A percentile compares a stretch with the other conserved stretches of the same genome.
Conservation (phyloP, 2,888 invertebrate species). For the Acanthosoma haemorrhoidale region DNA sequence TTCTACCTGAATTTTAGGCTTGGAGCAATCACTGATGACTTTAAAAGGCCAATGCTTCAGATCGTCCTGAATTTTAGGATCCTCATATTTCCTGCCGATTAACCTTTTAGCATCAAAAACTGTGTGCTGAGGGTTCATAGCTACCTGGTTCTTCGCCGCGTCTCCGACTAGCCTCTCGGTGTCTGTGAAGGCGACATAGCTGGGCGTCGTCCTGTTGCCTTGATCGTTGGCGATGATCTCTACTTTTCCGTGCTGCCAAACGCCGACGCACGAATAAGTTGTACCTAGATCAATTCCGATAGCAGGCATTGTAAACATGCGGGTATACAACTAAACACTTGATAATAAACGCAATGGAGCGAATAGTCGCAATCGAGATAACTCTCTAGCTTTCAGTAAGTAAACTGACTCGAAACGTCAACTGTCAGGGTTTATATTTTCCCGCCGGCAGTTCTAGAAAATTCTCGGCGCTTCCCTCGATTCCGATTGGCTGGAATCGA, state of each 20-base stretch:
- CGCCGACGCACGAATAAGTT: conserved; percentile 78
- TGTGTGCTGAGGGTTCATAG: conserved; percentile 66
- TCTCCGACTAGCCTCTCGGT: conserved; percentile 50
- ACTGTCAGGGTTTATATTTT: not conserved
- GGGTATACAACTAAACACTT: not conserved
- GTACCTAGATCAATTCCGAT: conserved; percentile 83
- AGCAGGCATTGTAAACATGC: conserved; percentile 50
- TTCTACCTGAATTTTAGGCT: conserved; percentile 62
- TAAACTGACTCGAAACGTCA: not conserved
- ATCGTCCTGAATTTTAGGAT: conserved; percentile 66
- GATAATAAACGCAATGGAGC: not conserved
- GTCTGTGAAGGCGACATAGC: conserved; percentile 61
- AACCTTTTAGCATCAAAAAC: conserved; percentile 74
- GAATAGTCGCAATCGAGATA: not conserved
- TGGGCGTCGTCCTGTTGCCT: conserved; percentile 82
- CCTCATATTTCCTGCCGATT: conserved; percentile 62
- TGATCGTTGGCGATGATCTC: conserved; percentile 80
- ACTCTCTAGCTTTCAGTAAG: not conserved
- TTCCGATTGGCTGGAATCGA: not conserved
- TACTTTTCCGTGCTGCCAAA: conserved; percentile 75
- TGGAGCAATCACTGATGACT: conserved; percentile 58
- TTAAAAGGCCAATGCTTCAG: conserved; percentile 80
- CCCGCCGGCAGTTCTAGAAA: not conserved
- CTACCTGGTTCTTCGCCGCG: conserved; percentile 55
- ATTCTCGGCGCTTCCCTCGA: not conserved